Base-by-base conservation (phyloP, 2,113 vertebrate genomes). In the Pluvialis apricaria region DNA sequence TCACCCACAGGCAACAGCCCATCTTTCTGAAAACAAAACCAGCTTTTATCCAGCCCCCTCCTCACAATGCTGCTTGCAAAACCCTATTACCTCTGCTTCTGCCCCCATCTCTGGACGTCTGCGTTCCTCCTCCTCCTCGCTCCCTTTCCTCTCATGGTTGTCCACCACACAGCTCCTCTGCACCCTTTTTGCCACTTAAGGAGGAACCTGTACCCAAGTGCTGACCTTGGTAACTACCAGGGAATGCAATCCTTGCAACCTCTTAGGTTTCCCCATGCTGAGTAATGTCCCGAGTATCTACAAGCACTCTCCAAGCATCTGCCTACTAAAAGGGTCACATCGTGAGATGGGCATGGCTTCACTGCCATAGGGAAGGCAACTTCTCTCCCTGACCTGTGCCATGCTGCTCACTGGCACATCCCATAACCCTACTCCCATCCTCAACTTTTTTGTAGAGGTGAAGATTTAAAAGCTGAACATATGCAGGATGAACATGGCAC, bases 241-340 rank as follows among this genome's bases (percentile, higher is more conserved):
- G 9, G 88, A 94, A 96, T 65, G 62, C n/a, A 94, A 70, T 70
- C 76, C 80, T 70, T 62, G 55, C 55, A 88, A 52, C 52, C 81
- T 88, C 88, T 92, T 81, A 26, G 32, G 80, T 96, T 95, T 79
- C 89, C 69, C 69, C 60, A 26, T 36, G 77, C 93, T 95, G 83
- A 96, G 80, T 92, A 92, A 95, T 51, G 72, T 40, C 32, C 15
- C 0, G 9, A 77, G 22, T 86, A 95, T 61, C 82, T 26, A 44
- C 40, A 61, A 52, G 54, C 55, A 51, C 55, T 45, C 40, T 91
- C 24, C 73, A 90, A 81, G n/a, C 32, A 51, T 11, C 40, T 90
- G 79, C 24, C 76, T 62, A 22, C 49, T 76, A 38, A 61, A 69
- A 85, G 55, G n/a, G 72, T 82, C 47, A 31, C 40, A 73, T 51